Evolutionary conservation across 37 sponge, comb jelly and placozoan genomes (phyloP).

Genomic region (Hormiphora californensis): DNA sequence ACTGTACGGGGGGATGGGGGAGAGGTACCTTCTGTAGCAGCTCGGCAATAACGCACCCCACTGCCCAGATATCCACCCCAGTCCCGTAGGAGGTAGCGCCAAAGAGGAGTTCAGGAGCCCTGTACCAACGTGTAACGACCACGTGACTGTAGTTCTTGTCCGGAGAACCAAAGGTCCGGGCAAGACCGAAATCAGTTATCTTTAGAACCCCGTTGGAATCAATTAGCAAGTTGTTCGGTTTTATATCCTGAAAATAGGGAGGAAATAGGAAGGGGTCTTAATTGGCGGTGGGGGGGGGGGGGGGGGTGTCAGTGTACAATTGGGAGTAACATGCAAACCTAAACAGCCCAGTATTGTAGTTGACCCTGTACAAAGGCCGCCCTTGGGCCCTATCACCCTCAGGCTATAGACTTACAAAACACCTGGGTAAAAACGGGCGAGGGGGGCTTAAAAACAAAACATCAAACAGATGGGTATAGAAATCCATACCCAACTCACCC

Average conservation of each 20-base stretch:
- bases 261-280: background rate
- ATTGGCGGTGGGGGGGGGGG: too few relatives aligned
- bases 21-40: conserved; percentile 74
- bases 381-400: too few relatives aligned
- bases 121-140: conserved; percentile 97
- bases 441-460: too few relatives aligned
- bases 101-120: conserved; percentile 91
- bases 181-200: conserved; percentile 96
- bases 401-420: too few relatives aligned
- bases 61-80: conserved; percentile 94
- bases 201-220: conserved; percentile 79
- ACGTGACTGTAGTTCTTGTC: conserved; percentile 79
- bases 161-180: conserved; percentile 89
- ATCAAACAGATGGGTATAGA: too few relatives aligned
- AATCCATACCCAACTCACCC: conserved; percentile 58
- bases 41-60: conserved; percentile 93
- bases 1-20: too few relatives aligned
- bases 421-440: too few relatives aligned
- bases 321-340: too few relatives aligned
- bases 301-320: background rate
- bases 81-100: conserved; percentile 92
- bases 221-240: conserved; percentile 93
- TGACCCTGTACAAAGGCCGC: too few relatives aligned
- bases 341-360: too few relatives aligned
- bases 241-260: conserved; percentile 62